Base-by-base conservation (phyloP, 2,888 invertebrate species). In the Drosophila mulleri region DNA sequence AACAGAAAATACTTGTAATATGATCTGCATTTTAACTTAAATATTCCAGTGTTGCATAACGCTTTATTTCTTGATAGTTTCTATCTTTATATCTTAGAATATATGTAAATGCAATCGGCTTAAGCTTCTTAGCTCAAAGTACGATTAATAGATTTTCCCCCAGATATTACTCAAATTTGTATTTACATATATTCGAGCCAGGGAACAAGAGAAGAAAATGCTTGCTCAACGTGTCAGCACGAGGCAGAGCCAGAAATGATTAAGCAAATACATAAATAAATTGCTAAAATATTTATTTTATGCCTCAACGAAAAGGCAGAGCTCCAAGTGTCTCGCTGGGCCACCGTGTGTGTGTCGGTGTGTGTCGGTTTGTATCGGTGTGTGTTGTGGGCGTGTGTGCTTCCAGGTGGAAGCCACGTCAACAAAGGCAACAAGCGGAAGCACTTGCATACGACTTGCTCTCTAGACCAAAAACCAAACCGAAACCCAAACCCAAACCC, bases 201-300 rank as follows among this genome's bases (percentile, higher is more conserved):
- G 18, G 50, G 14, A n/a, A 12, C 53, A 67, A 56, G 14, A 14
- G 12, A 61, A 67, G 48, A n/a, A 72, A 73, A 56, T 45, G 32
- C n/a, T 52, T 20, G 61, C 39, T 54, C 58, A n/a, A 39, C 20
- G 26, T 62, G 50, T 42, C 62, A 71, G 57, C 69, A 65, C 16
- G 47, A 63, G 18, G 52, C 44, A 48, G 52, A 47, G 20, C 2
- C 44, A 48, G 52, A 47, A 78, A 70, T 67, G 35, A 76, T 76
- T 62, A 50, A 53, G 62, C 52, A 67, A 71, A 81, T 70, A 75
- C 58, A 74, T 75, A 81, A 79, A 83, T 77, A 81, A 77, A 68
- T 70, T 78, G 67, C 68, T 67, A 32, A 78, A 82, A 81, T 81
- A 83, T 83, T 76, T 86, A 79, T 78, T 70, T 78, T 70, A 29